Percentiles rank a stretch among this genome's conserved stretches.
Evolutionary conservation across 2,888 invertebrate species (phyloP).

Genomic region (Lithosia quadra): DNA sequence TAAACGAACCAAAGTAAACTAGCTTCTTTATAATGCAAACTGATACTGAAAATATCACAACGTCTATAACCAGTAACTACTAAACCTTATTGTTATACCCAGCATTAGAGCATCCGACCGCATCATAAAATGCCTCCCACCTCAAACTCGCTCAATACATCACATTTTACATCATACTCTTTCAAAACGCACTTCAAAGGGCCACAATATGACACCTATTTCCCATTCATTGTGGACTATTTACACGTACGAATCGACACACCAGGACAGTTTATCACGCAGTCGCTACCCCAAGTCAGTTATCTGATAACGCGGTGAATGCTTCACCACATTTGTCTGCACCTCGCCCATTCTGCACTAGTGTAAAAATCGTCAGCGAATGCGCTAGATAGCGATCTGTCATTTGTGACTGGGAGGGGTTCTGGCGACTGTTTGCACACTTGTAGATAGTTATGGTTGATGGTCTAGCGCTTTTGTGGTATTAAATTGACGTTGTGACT

Average conservation of each 20-base stretch:
- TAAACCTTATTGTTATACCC: slow-evolving; percentile 21
- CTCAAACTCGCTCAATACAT: slow-evolving; percentile 33
- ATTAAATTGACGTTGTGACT: slow-evolving; percentile 27
- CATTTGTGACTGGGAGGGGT: slow-evolving; percentile 71
- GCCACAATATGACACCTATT: slow-evolving; percentile 75
- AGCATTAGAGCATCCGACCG: slow-evolving; percentile 25
- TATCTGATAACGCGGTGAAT: slow-evolving; percentile 84
- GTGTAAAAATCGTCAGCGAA: slow-evolving; percentile 85
- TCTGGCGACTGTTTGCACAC: slow-evolving; percentile 56
- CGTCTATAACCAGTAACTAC: slow-evolving; percentile 15
- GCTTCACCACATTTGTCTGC: slow-evolving; percentile 82
- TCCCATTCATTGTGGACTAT: slow-evolving; percentile 80
- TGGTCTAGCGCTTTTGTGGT: slow-evolving; percentile 34
- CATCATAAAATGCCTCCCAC: slow-evolving; percentile 31
- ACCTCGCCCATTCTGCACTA: slow-evolving; percentile 79
- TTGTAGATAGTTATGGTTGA: slow-evolving; percentile 36
- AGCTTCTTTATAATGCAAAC: slow-evolving; percentile 6
- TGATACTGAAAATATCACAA: slow-evolving; percentile 10
- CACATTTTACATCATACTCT: slow-evolving; percentile 39
- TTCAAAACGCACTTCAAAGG: slow-evolving; percentile 63
- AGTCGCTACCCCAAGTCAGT: slow-evolving; percentile 79
- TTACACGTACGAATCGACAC: slow-evolving; percentile 81
- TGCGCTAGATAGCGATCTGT: slow-evolving; percentile 83
- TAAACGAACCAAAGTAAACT: slow-evolving; percentile 1
- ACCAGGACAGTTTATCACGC: slow-evolving; percentile 77